phyloP scores from a whole-genome alignment of 2,797 vertebrate species.

The Crax fasciolata region DNA sequence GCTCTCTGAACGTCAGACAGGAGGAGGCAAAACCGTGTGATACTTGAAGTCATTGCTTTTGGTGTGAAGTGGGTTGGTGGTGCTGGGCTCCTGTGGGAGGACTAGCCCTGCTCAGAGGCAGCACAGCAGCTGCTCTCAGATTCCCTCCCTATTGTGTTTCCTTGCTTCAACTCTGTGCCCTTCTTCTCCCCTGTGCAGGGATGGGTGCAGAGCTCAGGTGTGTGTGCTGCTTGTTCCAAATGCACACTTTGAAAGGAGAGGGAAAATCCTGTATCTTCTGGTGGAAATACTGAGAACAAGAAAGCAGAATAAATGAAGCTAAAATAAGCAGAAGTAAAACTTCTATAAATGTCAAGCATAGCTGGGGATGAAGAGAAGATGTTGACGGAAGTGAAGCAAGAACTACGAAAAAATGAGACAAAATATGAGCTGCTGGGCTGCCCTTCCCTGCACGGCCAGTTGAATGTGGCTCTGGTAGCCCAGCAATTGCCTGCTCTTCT shows the following conservation, averaged over 20 bases:
- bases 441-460: not conserved
- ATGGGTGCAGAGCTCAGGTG: not conserved
- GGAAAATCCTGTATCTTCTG: not conserved
- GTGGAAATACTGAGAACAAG: not conserved
- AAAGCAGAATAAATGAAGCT: constrained; percentile 8
- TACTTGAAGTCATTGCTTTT: not conserved
- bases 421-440: fast-evolving
- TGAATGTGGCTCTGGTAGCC: not conserved
- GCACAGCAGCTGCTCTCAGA: not conserved
- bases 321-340: constrained; percentile 25
- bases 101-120: not conserved
- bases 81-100: not conserved
- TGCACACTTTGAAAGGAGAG: not conserved
- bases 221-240: not conserved
- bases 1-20: not conserved
- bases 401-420: not conserved
- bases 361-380: not conserved
- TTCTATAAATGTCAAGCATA: constrained; percentile 45
- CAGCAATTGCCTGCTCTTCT: not conserved
- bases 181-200: not conserved
- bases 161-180: not conserved
- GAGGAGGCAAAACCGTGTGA: not conserved
- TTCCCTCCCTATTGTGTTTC: not conserved
- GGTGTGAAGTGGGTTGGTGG: not conserved
- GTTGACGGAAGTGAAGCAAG: constrained; percentile 11